Conservation (phyloP, 2,113 vertebrate species). For the Columbina picui region DNA sequence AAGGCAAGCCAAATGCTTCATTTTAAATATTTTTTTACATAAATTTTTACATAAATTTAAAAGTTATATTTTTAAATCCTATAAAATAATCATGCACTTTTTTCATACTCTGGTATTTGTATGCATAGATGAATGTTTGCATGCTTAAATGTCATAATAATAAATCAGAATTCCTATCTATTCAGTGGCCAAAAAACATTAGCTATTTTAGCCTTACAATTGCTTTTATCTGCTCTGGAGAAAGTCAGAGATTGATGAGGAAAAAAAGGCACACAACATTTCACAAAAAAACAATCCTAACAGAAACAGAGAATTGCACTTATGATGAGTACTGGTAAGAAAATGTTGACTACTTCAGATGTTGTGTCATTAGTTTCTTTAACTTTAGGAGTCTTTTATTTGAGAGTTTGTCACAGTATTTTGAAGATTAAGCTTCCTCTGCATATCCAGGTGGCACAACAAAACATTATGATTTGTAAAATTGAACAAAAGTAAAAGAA, state of each 20-base stretch:
- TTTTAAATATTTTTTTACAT: neutral
- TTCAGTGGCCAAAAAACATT: neutral
- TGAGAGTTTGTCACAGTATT: neutral
- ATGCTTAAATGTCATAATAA: neutral
- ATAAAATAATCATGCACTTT: neutral
- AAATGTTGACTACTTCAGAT: neutral
- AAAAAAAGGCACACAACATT: neutral
- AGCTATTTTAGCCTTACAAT: neutral
- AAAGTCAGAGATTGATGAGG: neutral
- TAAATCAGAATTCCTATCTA: neutral
- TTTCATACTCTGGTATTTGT: neutral
- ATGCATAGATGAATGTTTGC: neutral
- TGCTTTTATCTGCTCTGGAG: neutral
- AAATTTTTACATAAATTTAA: neutral
- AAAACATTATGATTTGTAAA: neutral
- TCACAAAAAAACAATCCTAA: neutral
- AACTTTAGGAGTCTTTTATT: neutral
- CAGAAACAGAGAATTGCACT: neutral
- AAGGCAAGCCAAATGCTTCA: neutral
- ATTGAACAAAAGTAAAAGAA: neutral
- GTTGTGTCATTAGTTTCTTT: neutral
- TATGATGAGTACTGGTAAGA: neutral
- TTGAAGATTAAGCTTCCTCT: neutral
- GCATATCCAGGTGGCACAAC: neutral
- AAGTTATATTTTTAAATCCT: neutral